A percentile compares a stretch with the other conserved stretches of the same genome.
Conservation (phyloP, 2,797 vertebrate genomes). For the Buphagus erythrorhynchus region DNA sequence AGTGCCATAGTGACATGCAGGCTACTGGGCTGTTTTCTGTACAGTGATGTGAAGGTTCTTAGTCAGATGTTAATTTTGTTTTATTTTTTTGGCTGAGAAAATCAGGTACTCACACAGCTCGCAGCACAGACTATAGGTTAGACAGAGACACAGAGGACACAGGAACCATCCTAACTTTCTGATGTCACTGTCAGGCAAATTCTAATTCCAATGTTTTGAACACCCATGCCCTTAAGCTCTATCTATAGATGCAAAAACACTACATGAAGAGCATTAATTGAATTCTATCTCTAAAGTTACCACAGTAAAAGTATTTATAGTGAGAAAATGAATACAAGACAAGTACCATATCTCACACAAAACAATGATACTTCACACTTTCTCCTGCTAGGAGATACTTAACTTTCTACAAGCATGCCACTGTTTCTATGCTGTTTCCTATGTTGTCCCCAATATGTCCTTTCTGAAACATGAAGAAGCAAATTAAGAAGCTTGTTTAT, state of each 20-base stretch:
- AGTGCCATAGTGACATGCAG: background rate
- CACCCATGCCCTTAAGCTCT: background rate
- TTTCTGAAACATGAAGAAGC: background rate
- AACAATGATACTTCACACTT: background rate
- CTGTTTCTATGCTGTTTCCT: background rate
- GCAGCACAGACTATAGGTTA: background rate
- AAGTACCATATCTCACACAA: background rate
- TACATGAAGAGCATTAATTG: background rate
- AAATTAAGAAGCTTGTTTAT: constrained; percentile 19
- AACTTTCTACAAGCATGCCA: background rate
- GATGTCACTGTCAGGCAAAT: background rate
- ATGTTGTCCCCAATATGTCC: background rate
- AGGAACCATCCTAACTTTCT: background rate
- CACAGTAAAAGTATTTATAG: background rate
- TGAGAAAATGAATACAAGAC: background rate
- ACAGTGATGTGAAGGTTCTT: background rate
- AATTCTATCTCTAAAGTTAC: background rate
- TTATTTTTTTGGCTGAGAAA: background rate
- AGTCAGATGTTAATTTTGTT: background rate
- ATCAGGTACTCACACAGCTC: background rate
- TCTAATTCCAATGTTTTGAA: background rate
- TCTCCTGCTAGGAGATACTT: background rate
- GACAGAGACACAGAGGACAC: background rate
- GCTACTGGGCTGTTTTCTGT: background rate
- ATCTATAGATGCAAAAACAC: background rate